phyloP scores from a whole-genome alignment of 2,888 invertebrate species.

The Micoletzkya japonica region DNA sequence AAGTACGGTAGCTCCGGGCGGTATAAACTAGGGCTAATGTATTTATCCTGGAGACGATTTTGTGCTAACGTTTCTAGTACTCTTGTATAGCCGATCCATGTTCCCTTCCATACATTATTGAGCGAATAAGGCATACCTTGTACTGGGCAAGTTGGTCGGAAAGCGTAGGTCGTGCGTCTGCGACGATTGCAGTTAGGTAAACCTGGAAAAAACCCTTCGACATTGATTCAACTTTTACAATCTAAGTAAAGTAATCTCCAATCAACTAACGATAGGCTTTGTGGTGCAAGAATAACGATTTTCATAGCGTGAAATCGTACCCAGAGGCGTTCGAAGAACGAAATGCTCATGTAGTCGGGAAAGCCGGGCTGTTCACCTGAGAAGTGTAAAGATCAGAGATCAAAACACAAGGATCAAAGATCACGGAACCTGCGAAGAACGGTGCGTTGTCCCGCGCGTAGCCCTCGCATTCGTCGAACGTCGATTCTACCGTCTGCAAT shows the following conservation, averaged over 20 bases:
- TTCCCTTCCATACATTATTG: too few relatives aligned
- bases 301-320: too few relatives aligned
- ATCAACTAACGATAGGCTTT: too few relatives aligned
- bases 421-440: constrained; percentile 21
- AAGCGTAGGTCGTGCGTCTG: neutral
- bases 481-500: neutral
- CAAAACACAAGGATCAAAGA: neutral
- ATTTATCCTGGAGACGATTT: too few relatives aligned
- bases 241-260: too few relatives aligned
- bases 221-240: too few relatives aligned
- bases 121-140: neutral
- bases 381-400: neutral
- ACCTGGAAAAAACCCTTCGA: neutral
- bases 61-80: too few relatives aligned
- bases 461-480: constrained; percentile 12
- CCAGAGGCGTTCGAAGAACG: constrained; percentile 19
- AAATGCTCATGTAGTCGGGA: constrained; percentile 20
- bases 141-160: constrained; percentile 9
- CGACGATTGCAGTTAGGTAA: neutral
- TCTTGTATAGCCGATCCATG: too few relatives aligned
- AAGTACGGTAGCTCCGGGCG: neutral
- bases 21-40: neutral
- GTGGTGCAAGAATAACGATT: too few relatives aligned
- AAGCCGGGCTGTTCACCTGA: constrained; percentile 12
- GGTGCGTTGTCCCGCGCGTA: constrained; percentile 1